A percentile compares a stretch with the other conserved stretches of the same genome.
Conservation (phyloP, 1,140 invertebrate species). For the Halesus radiatus region DNA sequence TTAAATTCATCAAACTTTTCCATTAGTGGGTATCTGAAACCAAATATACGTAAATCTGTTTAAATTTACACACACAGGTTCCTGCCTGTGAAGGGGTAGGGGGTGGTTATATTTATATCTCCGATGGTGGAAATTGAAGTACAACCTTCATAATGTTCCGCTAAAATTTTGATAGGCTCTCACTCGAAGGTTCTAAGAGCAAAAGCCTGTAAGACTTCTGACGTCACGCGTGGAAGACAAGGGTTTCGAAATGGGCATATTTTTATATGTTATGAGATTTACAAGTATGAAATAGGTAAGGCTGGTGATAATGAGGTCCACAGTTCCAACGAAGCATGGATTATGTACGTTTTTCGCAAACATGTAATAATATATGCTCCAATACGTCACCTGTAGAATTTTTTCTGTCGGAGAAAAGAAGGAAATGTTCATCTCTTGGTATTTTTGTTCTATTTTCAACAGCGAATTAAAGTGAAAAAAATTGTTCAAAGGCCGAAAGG, state of each 20-base stretch:
- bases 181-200: constrained; percentile 15
- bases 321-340: too few species aligned
- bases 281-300: background rate
- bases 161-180: background rate
- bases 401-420: too few species aligned
- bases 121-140: background rate
- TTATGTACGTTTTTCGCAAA: too few species aligned
- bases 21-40: background rate
- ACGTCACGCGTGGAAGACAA: background rate
- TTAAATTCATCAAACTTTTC: background rate
- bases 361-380: too few species aligned
- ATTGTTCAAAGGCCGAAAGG: too few species aligned
- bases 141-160: background rate
- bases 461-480: too few species aligned
- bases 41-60: background rate
- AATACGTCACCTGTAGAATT: too few species aligned
- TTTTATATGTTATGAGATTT: background rate
- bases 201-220: constrained; percentile 2
- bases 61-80: background rate
- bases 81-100: background rate
- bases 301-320: too few species aligned
- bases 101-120: background rate
- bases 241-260: background rate
- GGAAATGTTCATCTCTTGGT: too few species aligned
- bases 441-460: too few species aligned